Evolutionary conservation across 2,797 vertebrate species (phyloP).

Genomic region (Lutjanus campechanus): DNA sequence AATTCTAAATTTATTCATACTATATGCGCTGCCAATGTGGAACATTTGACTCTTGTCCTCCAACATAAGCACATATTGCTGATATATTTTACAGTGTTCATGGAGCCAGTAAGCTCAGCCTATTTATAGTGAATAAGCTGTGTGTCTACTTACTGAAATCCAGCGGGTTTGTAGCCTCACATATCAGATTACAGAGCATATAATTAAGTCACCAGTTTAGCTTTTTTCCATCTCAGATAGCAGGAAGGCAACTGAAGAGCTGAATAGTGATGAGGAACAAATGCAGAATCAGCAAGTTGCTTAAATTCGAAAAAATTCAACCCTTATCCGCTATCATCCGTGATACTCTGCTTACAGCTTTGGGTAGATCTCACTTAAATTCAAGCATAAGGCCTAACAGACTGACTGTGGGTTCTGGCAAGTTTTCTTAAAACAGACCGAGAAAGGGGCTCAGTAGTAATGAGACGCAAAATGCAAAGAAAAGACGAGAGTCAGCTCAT

Average conservation of each 20-base stretch:
- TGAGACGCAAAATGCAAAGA: slow-evolving; percentile 43
- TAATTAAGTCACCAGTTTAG: slow-evolving; percentile 64
- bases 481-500: slow-evolving; percentile 38
- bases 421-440: slow-evolving; percentile 38
- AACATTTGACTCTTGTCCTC: not conserved
- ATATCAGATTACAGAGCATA: slow-evolving; percentile 64
- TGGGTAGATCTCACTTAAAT: slow-evolving; percentile 53
- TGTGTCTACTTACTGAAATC: slow-evolving; percentile 50
- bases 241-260: slow-evolving; percentile 19
- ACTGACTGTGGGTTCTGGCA: slow-evolving; percentile 43
- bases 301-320: slow-evolving; percentile 47
- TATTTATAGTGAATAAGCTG: slow-evolving; percentile 58
- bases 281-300: slow-evolving; percentile 61
- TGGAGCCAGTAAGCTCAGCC: slow-evolving; percentile 3
- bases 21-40: too few species aligned
- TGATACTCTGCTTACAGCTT: slow-evolving; percentile 31
- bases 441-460: slow-evolving; percentile 39
- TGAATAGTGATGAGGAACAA: slow-evolving; percentile 65
- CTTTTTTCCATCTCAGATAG: slow-evolving; percentile 46
- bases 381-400: slow-evolving; percentile 45
- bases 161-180: slow-evolving; percentile 35
- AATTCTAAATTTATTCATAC: not conserved
- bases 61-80: slow-evolving; percentile 15
- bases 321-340: slow-evolving; percentile 47
- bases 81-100: slow-evolving; percentile 36